A percentile compares a stretch with the other conserved stretches of the same genome.
These are phyloP conservation scores for Dysmachus trigonus DNA, from an alignment of 2,888 invertebrate genomes.

Conservation along the genomic window DNA sequence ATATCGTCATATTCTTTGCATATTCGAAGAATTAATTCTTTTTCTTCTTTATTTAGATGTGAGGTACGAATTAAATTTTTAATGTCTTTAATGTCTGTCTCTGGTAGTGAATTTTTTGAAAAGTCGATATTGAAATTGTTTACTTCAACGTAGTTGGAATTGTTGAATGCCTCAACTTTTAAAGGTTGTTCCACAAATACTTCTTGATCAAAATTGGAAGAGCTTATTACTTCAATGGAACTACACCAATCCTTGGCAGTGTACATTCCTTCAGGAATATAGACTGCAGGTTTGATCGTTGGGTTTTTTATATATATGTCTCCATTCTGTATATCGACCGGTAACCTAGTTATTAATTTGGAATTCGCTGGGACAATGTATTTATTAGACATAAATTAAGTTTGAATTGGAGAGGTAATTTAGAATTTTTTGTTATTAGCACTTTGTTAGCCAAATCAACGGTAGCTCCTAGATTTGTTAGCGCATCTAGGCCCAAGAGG, in stretches of 20 bases:
- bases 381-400: neutral
- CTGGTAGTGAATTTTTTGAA: neutral
- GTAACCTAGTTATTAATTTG: neutral
- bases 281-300: slow-evolving; percentile 16
- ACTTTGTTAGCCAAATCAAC: neutral
- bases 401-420: neutral
- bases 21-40: neutral
- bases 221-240: slow-evolving; percentile 38
- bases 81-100: too few relatives aligned
- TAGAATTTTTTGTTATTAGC: neutral
- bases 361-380: neutral
- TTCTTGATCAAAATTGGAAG: slow-evolving; percentile 33
- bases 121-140: slow-evolving; percentile 41
- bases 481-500: neutral
- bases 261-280: slow-evolving; percentile 46
- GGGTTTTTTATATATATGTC: neutral
- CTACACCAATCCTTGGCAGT: slow-evolving; percentile 43
- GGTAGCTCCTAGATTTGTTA: neutral
- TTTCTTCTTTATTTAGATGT: slow-evolving; percentile 5
- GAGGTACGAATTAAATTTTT: neutral
- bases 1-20: neutral
- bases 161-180: slow-evolving; percentile 33
- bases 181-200: slow-evolving; percentile 48
- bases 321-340: neutral
- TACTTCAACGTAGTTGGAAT: slow-evolving; percentile 43